These are phyloP conservation scores for Aricia agestis DNA, from an alignment of 1,140 invertebrate genomes.

Conservation along the genomic window DNA sequence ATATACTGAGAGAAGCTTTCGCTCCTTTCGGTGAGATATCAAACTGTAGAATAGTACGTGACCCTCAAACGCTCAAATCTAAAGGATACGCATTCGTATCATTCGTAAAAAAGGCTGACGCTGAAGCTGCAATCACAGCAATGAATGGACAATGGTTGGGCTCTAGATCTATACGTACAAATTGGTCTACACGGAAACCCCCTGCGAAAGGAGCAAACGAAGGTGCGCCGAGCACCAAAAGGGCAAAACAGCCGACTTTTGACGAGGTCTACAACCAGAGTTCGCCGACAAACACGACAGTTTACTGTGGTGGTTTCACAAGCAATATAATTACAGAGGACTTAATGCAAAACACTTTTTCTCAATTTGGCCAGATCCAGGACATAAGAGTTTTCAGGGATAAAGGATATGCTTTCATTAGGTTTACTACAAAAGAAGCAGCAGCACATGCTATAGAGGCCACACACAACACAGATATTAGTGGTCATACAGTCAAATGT, in stretches of 20 bases:
- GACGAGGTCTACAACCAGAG: conserved; percentile 96
- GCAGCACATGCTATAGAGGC: conserved; percentile 98
- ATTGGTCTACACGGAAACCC: conserved; percentile 99
- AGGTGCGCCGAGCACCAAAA: conserved; percentile 71
- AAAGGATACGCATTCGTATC: conserved; percentile 99
- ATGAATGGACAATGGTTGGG: conserved; percentile 99
- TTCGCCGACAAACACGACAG: conserved; percentile 98
- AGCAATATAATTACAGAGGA: conserved; percentile 96
- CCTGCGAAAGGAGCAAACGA: conserved; percentile 82
- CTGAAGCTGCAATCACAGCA: conserved; percentile 95
- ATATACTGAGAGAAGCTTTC: conserved; percentile 97
- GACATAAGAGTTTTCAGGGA: conserved; percentile 99
- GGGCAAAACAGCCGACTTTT: conserved; percentile 79
- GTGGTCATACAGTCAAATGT: conserved; percentile 97
- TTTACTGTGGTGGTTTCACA: conserved; percentile 98
- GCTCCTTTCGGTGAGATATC: conserved; percentile 99
- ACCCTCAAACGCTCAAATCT: conserved; percentile 98
- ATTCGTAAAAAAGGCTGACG: conserved; percentile 99
- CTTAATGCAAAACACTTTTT: conserved; percentile 96
- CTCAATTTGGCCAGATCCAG: conserved; percentile 95
- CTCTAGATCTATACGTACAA: conserved; percentile 97
- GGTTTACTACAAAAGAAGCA: conserved; percentile 97
- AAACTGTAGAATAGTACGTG: conserved; percentile 98
- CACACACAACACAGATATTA: conserved; percentile 97
- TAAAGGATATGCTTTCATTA: conserved; percentile 99